Percentiles rank a stretch among this genome's conserved stretches.
Conservation (phyloP, 2,888 invertebrate genomes). For the Drosophila ustulata region DNA sequence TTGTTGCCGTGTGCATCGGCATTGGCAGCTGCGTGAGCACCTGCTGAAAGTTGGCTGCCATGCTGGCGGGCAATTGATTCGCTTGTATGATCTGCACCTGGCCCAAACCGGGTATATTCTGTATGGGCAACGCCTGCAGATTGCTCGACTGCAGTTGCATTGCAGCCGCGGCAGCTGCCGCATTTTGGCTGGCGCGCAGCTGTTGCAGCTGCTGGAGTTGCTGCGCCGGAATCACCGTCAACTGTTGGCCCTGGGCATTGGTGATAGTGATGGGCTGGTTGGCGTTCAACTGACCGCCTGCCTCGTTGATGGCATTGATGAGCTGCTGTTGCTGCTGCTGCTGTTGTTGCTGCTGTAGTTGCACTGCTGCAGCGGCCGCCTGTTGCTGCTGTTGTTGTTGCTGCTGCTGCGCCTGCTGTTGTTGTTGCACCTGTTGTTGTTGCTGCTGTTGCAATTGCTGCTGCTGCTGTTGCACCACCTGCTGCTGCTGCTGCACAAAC, state of each 20-base stretch:
- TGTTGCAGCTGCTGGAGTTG: constrained; percentile 86
- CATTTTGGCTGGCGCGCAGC: constrained; percentile 62
- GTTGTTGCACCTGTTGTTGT: constrained; percentile 59
- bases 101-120: constrained; percentile 91
- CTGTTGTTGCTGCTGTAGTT: constrained; percentile 65
- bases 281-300: constrained; percentile 83
- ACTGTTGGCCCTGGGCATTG: constrained; percentile 91
- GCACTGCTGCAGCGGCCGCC: constrained; percentile 49
- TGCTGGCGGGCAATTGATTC: constrained; percentile 84
- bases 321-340: constrained; percentile 77
- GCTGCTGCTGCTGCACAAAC: constrained; percentile 44
- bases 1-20: constrained; percentile 52
- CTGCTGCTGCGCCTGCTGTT: constrained; percentile 75
- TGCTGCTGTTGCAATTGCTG: constrained; percentile 60
- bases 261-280: constrained; percentile 89
- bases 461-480: constrained; percentile 66
- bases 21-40: constrained; percentile 69
- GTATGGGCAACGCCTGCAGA: constrained; percentile 89
- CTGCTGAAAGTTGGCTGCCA: constrained; percentile 81
- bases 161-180: constrained; percentile 65
- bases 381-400: constrained; percentile 53
- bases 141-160: constrained; percentile 81
- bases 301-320: constrained; percentile 79
- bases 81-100: constrained; percentile 89
- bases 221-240: constrained; percentile 93